These are phyloP conservation scores for Trypoxylon attenuatum DNA, from an alignment of 2,888 invertebrate genomes.

Conservation along the genomic window DNA sequence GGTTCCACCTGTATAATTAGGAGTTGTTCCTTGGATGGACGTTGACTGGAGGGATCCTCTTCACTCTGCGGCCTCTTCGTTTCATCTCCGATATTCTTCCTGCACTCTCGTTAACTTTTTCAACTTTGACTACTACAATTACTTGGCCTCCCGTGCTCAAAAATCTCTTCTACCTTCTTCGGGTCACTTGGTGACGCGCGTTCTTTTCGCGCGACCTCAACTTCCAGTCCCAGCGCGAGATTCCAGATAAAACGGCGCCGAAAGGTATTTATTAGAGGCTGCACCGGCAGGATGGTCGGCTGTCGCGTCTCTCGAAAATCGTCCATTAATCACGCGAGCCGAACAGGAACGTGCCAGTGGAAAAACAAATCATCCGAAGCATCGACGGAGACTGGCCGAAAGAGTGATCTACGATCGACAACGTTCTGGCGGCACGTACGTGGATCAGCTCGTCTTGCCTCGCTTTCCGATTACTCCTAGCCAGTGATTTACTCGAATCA, in stretches of 20 bases:
- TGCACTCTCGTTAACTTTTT: too few relatives aligned
- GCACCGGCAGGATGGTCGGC: background rate
- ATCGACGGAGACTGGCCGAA: background rate
- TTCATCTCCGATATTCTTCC: too few relatives aligned
- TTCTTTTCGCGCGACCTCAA: background rate
- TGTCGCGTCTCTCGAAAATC: background rate
- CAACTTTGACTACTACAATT: too few relatives aligned
- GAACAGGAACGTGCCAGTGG: background rate
- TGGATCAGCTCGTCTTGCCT: background rate
- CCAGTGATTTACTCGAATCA: too few relatives aligned
- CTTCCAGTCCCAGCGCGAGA: background rate
- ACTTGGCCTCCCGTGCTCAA: too few relatives aligned
- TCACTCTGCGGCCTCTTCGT: too few relatives aligned
- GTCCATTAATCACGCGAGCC: background rate
- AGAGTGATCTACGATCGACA: background rate
- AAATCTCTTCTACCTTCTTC: too few relatives aligned
- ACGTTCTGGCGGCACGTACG: background rate
- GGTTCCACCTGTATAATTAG: too few relatives aligned
- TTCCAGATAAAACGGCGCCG: background rate
- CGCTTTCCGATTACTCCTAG: too few relatives aligned
- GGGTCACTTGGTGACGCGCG: too few relatives aligned
- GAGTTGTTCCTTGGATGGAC: too few relatives aligned
- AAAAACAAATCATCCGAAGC: background rate
- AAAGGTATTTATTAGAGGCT: background rate
- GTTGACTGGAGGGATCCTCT: too few relatives aligned